These are phyloP conservation scores for Camponotus pennsylvanicus DNA, from an alignment of 1,140 invertebrate species.

Conservation along the genomic window DNA sequence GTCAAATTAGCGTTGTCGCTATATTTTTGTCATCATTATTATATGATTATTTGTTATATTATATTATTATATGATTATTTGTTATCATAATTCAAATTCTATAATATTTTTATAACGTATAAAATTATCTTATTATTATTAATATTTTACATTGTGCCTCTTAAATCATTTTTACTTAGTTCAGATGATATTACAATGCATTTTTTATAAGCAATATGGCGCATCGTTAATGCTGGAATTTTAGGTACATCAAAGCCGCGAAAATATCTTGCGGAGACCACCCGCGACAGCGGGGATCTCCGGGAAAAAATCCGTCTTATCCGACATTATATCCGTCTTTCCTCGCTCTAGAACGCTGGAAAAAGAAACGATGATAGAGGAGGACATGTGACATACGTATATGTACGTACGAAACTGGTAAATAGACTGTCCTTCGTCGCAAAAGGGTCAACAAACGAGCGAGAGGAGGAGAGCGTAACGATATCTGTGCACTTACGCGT, in stretches of 20 bases:
- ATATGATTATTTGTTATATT: neutral
- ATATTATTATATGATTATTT: neutral
- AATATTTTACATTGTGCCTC: neutral
- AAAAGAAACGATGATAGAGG: constrained; percentile 10
- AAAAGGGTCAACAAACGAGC: constrained; percentile 44
- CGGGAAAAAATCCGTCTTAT: constrained; percentile 52
- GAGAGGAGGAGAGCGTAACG: constrained; percentile 12
- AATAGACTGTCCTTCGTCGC: constrained; percentile 53
- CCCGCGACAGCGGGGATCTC: constrained; percentile 31
- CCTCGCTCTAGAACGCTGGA: constrained; percentile 22
- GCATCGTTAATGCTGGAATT: constrained; percentile 23
- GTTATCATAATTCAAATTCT: neutral
- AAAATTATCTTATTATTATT: constrained; percentile 1
- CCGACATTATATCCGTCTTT: constrained; percentile 57
- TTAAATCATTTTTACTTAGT: neutral
- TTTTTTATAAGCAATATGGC: neutral
- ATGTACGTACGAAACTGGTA: constrained; percentile 62
- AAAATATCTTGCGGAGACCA: constrained; percentile 29
- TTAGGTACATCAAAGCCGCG: constrained; percentile 20
- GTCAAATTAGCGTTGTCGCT: neutral
- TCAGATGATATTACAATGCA: neutral
- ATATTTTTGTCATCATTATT: neutral
- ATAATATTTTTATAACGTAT: neutral
- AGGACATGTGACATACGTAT: constrained; percentile 5
- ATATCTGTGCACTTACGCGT: constrained; percentile 80